Evolutionary conservation across 2,888 invertebrate genomes (phyloP), one percentile per base, ranked within the genome.

Genomic region (Siphlonurus alternatus): DNA sequence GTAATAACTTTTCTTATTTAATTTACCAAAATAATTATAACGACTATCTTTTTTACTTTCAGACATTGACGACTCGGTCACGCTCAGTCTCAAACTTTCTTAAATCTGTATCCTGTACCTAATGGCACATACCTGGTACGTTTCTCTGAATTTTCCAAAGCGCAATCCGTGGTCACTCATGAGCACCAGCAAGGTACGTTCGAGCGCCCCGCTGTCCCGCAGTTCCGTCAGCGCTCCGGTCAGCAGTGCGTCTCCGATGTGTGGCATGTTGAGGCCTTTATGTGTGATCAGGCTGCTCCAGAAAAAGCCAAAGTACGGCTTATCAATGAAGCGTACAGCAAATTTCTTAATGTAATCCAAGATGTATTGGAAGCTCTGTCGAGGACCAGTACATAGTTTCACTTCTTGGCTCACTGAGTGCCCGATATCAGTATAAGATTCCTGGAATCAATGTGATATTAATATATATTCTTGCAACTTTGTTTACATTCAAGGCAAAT

Each of bases 101-200:
- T n/a, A n/a, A n/a, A n/a, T n/a, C n/a, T n/a, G n/a, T n/a, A n/a
- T n/a, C n/a, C n/a, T n/a, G n/a, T n/a, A n/a, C n/a, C n/a, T n/a
- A n/a, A n/a, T n/a, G n/a, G n/a, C n/a, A 10, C 75, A 73, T 0
- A 77, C 78, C 24, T 93, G 90, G 74, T 88, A 89, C 0, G 93
- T 93, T 68, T 81, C 79, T 10, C 93, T 80, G 69, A 92, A 90
- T 5, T 80, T 80, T 1, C 93, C 94, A 85, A 89, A 93, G 66
- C 94, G 78, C 66, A 93, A 84, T 0, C 95, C 95, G 72, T 95
- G 95, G 73, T 95, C 95, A 74, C 93, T 93, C 78, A 93, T 79
- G 54, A 81, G 72, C 10, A 90, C 74, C 63, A 93, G 70, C 5
- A 84, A 79, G 0, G 89, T 89, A 24, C 83, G 79, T 63, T 88